Evolutionary conservation across 1,140 invertebrate genomes (phyloP), one percentile per base, ranked within the genome.

Genomic region (Cylas formicarius): DNA sequence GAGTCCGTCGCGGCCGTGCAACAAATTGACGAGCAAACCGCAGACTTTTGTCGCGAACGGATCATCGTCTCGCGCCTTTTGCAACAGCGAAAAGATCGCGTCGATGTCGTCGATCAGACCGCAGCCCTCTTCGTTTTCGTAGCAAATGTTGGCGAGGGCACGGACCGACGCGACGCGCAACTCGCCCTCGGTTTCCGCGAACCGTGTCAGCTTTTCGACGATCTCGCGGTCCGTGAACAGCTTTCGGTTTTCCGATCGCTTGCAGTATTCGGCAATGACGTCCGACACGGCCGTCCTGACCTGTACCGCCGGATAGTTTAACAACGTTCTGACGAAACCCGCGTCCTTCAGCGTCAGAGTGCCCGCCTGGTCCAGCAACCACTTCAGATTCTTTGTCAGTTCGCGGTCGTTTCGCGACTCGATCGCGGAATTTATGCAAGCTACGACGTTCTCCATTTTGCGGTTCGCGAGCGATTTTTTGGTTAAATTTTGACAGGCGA

Each of bases 141-240:
- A 92, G 56, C 85, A 90, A 53, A 92, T 81, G 65, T 93, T 93
- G 29, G 86, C 88, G 14, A 93, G 66, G 4, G 86, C 86, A 56
- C 89, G 72, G 49, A 83, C 84, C 13, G 77, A 74, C 59, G 90
- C 86, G 43, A 77, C 81, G 17, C 80, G 53, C 38, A 78, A 70
- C 43, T 74, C 61, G 39, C 72, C 72, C 36, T 50, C 28, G 16
- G 48, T 44, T 13, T 69, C 56, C 14, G 80, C 56, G 45, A 78
- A 65, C 24, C 71, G 58, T 20, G 82, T 60, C 27, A 85, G 68
- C 21, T 66, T 67, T 27, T 70, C 64, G 7, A 82, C 72, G 9
- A 84, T 67, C 24, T 75, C 67, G 40, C 62, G 65, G 39, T 72
- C 69, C 35, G 81, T 78, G 47, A 80, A 82, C 50, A 71, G 70